phyloP scores from a whole-genome alignment of 2,113 vertebrate species.

The Tamias sibiricus region DNA sequence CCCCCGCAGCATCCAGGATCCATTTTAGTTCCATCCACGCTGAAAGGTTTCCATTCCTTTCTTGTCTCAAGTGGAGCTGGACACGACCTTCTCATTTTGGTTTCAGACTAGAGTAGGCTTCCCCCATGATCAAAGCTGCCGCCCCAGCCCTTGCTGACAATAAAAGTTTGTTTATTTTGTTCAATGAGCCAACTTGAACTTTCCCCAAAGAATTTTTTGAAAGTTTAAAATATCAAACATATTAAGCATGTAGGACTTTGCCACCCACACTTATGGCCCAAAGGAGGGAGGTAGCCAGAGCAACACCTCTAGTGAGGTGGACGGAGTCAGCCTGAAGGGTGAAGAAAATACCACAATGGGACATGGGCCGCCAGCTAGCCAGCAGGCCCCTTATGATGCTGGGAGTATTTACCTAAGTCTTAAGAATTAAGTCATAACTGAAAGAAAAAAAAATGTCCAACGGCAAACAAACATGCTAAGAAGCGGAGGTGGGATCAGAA shows the following conservation, averaged over 20 bases:
- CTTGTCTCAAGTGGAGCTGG: slow-evolving; percentile 45
- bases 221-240: slow-evolving; percentile 55
- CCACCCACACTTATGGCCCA: background rate
- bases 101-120: background rate
- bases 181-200: slow-evolving; percentile 68
- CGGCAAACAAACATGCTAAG: background rate
- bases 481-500: background rate
- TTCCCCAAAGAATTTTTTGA: slow-evolving; percentile 60
- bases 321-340: background rate
- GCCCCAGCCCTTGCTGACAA: slow-evolving; percentile 40
- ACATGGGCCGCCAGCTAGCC: background rate
- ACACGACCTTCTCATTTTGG: slow-evolving; percentile 32
- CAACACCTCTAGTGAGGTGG: slow-evolving; percentile 12
- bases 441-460: slow-evolving; percentile 25
- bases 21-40: background rate
- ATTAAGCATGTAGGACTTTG: background rate
- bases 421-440: slow-evolving; percentile 40
- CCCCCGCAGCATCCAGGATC: background rate
- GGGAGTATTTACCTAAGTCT: slow-evolving; percentile 62
- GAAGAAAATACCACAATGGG: background rate
- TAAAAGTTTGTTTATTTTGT: slow-evolving; percentile 74
- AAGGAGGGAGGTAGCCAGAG: background rate
- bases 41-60: slow-evolving; percentile 46
- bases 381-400: background rate
- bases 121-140: slow-evolving; percentile 66